Evolutionary conservation across 1,140 invertebrate genomes (phyloP).

Genomic region (Cydia splendana): DNA sequence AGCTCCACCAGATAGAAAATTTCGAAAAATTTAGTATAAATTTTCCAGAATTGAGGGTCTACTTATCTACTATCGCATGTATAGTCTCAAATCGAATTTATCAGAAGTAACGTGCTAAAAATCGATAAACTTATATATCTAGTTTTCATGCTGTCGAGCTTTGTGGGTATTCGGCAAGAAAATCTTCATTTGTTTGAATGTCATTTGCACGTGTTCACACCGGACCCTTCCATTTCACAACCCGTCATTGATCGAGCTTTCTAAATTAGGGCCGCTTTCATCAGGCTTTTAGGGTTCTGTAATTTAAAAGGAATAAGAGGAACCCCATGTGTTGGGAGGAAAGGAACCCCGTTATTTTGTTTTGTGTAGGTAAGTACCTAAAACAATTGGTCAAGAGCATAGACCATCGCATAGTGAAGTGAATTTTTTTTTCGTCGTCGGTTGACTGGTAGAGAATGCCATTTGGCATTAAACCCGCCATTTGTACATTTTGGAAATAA

Average conservation of each 20-base stretch:
- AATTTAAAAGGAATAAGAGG: neutral
- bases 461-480: no score
- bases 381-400: no score
- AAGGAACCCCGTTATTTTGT: no score
- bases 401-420: no score
- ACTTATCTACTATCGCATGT: neutral
- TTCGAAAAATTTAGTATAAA: no score
- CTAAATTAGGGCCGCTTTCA: constrained; percentile 23
- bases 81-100: neutral
- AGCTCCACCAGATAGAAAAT: no score
- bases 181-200: constrained; percentile 33
- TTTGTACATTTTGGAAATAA: no score
- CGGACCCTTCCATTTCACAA: constrained; percentile 27
- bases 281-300: constrained; percentile 12
- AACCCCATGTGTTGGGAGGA: neutral
- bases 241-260: constrained; percentile 20
- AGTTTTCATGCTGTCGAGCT: constrained; percentile 3
- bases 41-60: neutral
- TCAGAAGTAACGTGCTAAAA: neutral
- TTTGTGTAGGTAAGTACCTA: no score
- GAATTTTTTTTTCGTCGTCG: no score
- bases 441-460: no score
- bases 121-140: constrained; percentile 17
- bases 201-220: constrained; percentile 26
- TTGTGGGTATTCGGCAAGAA: constrained; percentile 24